Base-by-base conservation (phyloP, 1,140 invertebrate genomes). In the Drosophila funebris region DNA sequence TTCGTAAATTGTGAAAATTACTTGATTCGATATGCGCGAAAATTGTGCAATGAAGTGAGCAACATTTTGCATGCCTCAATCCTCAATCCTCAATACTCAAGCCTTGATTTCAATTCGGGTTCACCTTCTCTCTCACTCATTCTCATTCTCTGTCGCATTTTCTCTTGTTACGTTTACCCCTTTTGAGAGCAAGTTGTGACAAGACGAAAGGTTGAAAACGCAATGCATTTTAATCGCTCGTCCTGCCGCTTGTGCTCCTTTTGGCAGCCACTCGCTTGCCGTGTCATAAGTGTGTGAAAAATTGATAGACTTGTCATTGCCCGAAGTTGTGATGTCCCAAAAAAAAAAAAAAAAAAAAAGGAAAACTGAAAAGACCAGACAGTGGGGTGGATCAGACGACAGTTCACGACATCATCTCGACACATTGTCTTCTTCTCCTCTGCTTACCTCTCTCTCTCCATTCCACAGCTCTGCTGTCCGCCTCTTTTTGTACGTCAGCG, bases 221-320 rank as follows among this genome's bases (percentile, higher is more conserved):
- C 29, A 43, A 31, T 66, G 63, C 29, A 73, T 48, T 82, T 57
- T 67, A 77, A 81, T 82, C 78, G 74, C 64, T 68, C 44, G 77
- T 62, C 37, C 48, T 13, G 31, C 5, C 8, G 14, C 22, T 39
- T 39, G 11, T 76, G 70, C 54, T 70, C 44, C 64, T 68, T 68
- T 69, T 43, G 62, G 62, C 73, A 76, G 69, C 70, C 78, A 79
- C 68, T 79, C 56, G 52, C 33, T 41, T 56, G 52, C 68, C 64
- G 71, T 74, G 72, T 73, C 80, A 82, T 82, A 77, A 87, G 83
- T 87, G 83, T 87, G 83, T 87, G 83, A 87, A 88, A 87, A 83
- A 87, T 88, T 88, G 83, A 87, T 87, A 87, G 83, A 87, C 83
- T 87, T 87, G 83, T 87, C 83, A 88, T 63, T 78, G 56, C 37